phyloP scores from a whole-genome alignment of 2,113 vertebrate genomes.

The Nyctereutes procyonoides region DNA sequence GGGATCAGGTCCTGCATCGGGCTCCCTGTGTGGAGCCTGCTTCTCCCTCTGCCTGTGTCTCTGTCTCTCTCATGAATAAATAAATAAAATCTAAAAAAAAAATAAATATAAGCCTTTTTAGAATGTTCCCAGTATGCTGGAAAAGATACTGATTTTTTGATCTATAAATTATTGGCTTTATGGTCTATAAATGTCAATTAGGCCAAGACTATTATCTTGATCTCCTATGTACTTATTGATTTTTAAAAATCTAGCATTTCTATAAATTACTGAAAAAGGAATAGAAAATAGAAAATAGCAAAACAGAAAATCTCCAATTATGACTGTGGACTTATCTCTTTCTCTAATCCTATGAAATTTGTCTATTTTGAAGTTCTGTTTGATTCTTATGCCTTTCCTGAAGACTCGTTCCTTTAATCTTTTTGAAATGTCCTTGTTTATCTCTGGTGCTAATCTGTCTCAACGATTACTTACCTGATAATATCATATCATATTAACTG shows the following conservation, averaged over 20 bases:
- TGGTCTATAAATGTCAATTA: not conserved
- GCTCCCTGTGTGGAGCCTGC: too few species aligned
- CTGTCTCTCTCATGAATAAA: too few species aligned
- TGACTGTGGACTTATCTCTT: not conserved
- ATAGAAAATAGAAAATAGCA: not conserved
- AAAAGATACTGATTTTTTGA: not conserved
- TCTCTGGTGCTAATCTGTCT: not conserved
- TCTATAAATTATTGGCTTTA: not conserved
- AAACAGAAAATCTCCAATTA: not conserved
- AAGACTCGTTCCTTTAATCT: not conserved
- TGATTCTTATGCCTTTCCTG: not conserved
- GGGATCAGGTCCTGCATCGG: too few species aligned
- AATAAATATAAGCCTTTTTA: not conserved
- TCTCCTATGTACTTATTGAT: not conserved
- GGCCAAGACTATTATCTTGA: not conserved
- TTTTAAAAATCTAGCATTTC: not conserved
- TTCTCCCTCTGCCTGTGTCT: too few species aligned
- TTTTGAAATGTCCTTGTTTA: not conserved
- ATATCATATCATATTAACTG: not conserved
- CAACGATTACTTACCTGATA: not conserved
- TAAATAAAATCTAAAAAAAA: too few species aligned
- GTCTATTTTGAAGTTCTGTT: slow-evolving; percentile 5
- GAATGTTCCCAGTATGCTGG: not conserved
- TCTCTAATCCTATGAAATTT: not conserved
- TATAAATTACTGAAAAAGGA: not conserved